These are phyloP conservation scores for Cossypha caffra DNA, from an alignment of 2,797 vertebrate species.

Conservation along the genomic window DNA sequence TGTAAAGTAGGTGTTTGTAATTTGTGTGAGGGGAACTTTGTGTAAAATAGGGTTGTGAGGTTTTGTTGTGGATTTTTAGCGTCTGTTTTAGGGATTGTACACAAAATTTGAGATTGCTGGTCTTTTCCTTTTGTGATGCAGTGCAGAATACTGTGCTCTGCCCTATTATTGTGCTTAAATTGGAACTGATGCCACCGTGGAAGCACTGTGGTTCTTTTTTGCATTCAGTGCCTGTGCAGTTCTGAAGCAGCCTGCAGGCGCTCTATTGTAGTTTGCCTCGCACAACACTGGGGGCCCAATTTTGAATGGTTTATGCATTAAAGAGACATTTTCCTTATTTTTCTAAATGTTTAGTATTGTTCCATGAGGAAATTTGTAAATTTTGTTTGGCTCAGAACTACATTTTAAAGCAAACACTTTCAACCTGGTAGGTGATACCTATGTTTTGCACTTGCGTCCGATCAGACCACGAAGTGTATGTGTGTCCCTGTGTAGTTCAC, in stretches of 20 bases:
- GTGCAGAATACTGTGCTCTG: constrained; percentile 34
- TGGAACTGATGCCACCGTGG: constrained; percentile 32
- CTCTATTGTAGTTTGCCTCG: constrained; percentile 39
- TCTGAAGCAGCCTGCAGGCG: constrained; percentile 63
- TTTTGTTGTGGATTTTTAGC: neutral
- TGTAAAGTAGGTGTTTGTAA: neutral
- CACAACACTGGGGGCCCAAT: constrained; percentile 49
- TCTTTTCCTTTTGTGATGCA: constrained; percentile 52
- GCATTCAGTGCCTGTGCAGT: constrained; percentile 57
- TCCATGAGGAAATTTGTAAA: neutral
- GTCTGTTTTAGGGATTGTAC: neutral
- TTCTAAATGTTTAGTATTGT: constrained; percentile 6
- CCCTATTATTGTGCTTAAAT: constrained; percentile 63
- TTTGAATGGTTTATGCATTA: constrained; percentile 43
- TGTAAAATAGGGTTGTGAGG: neutral
- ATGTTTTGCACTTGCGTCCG: accelerated
- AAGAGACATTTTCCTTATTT: constrained; percentile 52
- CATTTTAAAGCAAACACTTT: neutral
- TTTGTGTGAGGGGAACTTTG: neutral
- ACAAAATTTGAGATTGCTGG: constrained; percentile 14
- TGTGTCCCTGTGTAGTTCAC: neutral
- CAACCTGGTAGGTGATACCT: neutral
- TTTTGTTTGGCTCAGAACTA: neutral
- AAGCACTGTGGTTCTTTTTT: constrained; percentile 55
- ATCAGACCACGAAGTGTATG: accelerated